Evolutionary conservation across 2,113 vertebrate genomes (phyloP).

Genomic region (Deroptyus accipitrinus): DNA sequence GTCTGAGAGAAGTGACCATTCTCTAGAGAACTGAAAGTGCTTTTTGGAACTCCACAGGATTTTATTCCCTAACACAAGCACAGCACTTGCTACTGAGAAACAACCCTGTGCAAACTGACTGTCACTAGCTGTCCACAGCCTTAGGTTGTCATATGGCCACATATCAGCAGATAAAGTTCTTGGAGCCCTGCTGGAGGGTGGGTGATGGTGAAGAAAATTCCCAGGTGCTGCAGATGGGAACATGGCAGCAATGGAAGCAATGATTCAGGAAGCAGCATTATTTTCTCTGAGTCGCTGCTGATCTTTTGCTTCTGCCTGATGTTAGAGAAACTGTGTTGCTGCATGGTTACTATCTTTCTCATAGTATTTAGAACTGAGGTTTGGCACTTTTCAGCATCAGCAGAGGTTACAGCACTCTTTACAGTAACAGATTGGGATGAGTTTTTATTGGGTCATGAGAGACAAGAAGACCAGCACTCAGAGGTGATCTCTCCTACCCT

Average conservation of each 20-base stretch:
- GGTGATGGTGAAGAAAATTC: constrained; percentile 12
- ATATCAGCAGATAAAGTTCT: background rate
- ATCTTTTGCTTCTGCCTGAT: background rate
- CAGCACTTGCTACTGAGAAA: background rate
- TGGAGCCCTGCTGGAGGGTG: background rate
- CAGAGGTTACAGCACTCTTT: background rate
- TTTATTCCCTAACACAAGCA: background rate
- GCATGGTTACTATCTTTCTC: background rate
- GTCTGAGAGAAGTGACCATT: background rate
- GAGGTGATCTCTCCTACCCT: background rate
- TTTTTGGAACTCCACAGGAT: background rate
- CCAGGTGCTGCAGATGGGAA: background rate
- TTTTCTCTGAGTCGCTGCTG: background rate
- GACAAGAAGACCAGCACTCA: background rate
- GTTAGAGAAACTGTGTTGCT: background rate
- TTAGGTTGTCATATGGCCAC: background rate
- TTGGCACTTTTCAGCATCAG: background rate
- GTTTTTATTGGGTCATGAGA: background rate
- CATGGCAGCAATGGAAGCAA: background rate
- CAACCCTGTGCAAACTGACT: background rate
- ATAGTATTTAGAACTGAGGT: background rate
- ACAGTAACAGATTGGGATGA: background rate
- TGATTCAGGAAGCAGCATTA: background rate
- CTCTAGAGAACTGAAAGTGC: background rate
- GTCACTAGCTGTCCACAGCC: background rate